Evolutionary conservation across 2,113 vertebrate species (phyloP), one percentile per base, ranked within the genome.

Genomic region (Xerus inauris): DNA sequence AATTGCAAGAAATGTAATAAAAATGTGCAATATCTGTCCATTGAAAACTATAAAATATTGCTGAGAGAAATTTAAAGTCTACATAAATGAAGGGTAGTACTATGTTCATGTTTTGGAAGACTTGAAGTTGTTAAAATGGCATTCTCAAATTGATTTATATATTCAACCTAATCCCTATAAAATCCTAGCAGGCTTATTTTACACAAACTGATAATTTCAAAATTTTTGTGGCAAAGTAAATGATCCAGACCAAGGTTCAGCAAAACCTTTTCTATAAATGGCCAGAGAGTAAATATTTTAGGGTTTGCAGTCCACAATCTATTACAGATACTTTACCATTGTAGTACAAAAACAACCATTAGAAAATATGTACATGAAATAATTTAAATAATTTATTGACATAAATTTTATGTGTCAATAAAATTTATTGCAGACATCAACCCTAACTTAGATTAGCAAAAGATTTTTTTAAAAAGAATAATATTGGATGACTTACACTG

Each of bases 1-100:
- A 80, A 57, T 81, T 35, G 65, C 12, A 96, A 79, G 80, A 85
- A 65, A 76, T 69, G 54, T 76, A 88, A 86, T 38, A 86, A 79
- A 88, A 84, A 91, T 73, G 24, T 84, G 12, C 35, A 83, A 45
- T 22, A 45, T 11, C 7, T 62, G 26, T 65, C 69, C 86, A 85
- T 10, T 38, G 45, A 79, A 77, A 84, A 28, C 59, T 62, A 54
- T 73, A 73, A 80, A 87, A 42, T 38, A 91, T 19, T 86, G 42
- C 38, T 89, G 45, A 93, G 69, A 28, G 28, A 89, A 85, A 79
- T 14, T 35, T 51, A 86, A 57, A 62, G 40, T 6, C 51, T 84
- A 64, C 89, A 57, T 72, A 85, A 89, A 38, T 65, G 28, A 64
- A 64, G 24, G 32, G 17, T 16, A 64, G 72, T 19, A 40, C 38